These are phyloP conservation scores for Archivesica marissinica DNA, from an alignment of 1,140 invertebrate species.

Conservation along the genomic window DNA sequence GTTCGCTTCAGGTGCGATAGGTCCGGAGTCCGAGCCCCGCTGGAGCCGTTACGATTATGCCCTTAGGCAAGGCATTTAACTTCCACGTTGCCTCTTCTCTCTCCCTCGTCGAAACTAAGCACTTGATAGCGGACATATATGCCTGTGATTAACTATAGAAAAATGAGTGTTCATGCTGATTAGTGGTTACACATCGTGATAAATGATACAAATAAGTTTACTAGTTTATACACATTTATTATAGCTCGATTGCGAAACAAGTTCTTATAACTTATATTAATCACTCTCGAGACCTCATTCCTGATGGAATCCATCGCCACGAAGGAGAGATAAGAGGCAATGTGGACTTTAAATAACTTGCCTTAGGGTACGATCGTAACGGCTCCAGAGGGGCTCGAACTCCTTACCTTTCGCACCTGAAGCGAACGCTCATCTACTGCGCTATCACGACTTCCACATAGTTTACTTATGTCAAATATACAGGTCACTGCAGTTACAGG, in stretches of 20 bases:
- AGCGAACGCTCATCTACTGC: too few species aligned
- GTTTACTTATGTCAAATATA: too few species aligned
- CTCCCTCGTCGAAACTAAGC: not conserved
- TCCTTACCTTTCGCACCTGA: too few species aligned
- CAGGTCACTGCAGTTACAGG: too few species aligned
- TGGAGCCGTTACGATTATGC: too few species aligned
- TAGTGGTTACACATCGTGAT: not conserved
- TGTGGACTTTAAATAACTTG: not conserved
- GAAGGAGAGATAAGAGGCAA: not conserved
- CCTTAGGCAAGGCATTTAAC: too few species aligned
- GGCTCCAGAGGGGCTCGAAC: too few species aligned
- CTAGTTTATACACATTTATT: not conserved
- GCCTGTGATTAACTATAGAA: not conserved
- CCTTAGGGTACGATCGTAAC: not conserved
- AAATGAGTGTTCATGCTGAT: not conserved
- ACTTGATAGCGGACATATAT: not conserved
- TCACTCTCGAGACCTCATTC: not conserved
- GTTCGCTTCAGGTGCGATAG: too few species aligned
- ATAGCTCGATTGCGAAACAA: not conserved
- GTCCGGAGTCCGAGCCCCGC: too few species aligned
- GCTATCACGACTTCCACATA: too few species aligned
- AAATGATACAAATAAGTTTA: constrained; percentile 16
- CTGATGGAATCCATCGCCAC: not conserved
- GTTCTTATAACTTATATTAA: not conserved
- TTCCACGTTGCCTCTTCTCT: too few species aligned